These are phyloP conservation scores for Drosophila oshimai DNA, from an alignment of 1,140 invertebrate genomes.

Conservation along the genomic window DNA sequence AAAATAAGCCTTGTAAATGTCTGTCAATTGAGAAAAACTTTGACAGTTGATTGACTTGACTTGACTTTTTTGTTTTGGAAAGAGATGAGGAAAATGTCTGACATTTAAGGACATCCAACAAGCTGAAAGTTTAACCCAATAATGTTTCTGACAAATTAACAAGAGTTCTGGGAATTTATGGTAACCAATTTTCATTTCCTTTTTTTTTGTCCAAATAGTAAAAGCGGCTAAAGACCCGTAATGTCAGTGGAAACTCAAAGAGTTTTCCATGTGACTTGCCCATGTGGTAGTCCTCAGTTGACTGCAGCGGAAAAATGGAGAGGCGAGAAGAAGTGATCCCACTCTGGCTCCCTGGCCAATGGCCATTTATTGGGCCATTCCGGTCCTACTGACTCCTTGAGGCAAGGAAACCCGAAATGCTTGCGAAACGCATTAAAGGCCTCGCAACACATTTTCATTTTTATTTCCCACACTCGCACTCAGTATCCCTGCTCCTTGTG, in stretches of 20 bases:
- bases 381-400: constrained; percentile 26
- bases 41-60: no score
- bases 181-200: neutral
- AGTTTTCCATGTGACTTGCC: constrained; percentile 71
- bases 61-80: no score
- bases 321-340: constrained; percentile 20
- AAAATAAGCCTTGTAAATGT: no score
- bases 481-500: neutral
- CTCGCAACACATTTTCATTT: constrained; percentile 59
- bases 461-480: constrained; percentile 31
- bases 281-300: constrained; percentile 10
- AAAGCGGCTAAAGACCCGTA: constrained; percentile 32
- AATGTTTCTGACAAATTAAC: neutral
- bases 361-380: constrained; percentile 53
- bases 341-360: constrained; percentile 34
- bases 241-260: constrained; percentile 45
- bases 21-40: no score
- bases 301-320: constrained; percentile 20
- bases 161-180: neutral
- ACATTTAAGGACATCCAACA: no score
- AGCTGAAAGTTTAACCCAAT: neutral
- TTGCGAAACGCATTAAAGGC: constrained; percentile 73
- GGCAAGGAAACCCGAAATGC: constrained; percentile 33
- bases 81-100: no score
- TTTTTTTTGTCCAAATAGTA: neutral